Base-by-base conservation (phyloP, 2,113 vertebrate species). In the Fulica atra region DNA sequence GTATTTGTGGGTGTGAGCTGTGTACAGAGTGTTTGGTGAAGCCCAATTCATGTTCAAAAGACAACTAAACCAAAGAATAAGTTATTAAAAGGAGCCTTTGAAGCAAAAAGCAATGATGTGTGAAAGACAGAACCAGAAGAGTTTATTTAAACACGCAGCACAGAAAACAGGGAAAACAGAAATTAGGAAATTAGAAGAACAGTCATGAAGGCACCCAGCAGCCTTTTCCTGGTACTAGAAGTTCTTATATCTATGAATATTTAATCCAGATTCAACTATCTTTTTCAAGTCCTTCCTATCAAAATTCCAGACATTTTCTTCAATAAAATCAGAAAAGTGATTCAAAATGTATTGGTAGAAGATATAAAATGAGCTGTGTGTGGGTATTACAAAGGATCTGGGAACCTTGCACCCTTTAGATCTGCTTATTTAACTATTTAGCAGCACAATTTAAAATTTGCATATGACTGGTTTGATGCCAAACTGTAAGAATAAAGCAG, bases 61-160 rank as follows among this genome's bases (percentile, higher is more conserved):
- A 93, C 97, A 96, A 97, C 92, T 86, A 97, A 98, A 97, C 92
- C 92, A 95, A 97, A 97, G 95, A 95, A 92, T 96, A 95, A 96
- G 96, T 98, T 98, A 97, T 97, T 97, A 97, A 98, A 97, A 97
- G 91, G 90, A 97, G 94, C 59, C 97, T 98, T 97, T 98, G 98
- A 98, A 98, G 97, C 86, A 85, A 96, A 96, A 97, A 96, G 97
- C 87, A 94, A 96, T 97, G 97, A 98, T 97, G 97, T 98, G 98
- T 98, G 97, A 98, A 98, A 97, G 97, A 97, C 93, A 96, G 65
- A 97, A 94, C 89, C 83, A 97, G 95, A 96, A 97, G 97, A 97
- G 95, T 96, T 97, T 98, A 97, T 98, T 98, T 97, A 97, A 98
- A 98, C 95, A 96, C 94, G 96, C 93, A 97, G 94, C 57, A 82